phyloP scores from a whole-genome alignment of 1,140 invertebrate species.

The Zaprionus inermis region DNA sequence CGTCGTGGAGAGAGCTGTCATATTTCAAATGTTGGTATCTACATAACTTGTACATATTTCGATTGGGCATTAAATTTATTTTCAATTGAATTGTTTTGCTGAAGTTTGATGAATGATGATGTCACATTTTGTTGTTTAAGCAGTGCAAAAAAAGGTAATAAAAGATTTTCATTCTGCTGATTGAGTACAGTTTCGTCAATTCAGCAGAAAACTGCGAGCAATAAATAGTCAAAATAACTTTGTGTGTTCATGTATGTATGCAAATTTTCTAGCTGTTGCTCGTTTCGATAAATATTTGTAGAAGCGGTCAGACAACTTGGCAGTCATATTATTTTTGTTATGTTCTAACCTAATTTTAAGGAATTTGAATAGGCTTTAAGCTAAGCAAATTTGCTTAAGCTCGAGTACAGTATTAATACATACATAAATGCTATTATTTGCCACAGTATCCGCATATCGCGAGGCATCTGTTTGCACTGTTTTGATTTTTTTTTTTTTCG shows the following conservation, averaged over 20 bases:
- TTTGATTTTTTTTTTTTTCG: background rate
- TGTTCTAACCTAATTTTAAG: background rate
- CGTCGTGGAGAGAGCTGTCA: background rate
- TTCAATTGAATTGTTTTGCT: conserved; percentile 3
- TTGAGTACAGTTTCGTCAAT: background rate
- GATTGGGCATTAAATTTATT: background rate
- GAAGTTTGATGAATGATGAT: background rate
- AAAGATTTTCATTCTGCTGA: no score
- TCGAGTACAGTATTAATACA: background rate
- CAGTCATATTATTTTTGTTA: background rate
- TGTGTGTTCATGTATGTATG: background rate
- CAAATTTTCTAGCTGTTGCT: background rate
- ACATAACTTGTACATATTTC: background rate
- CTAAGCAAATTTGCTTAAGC: background rate
- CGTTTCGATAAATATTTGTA: background rate
- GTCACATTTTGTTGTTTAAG: background rate
- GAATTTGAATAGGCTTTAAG: background rate
- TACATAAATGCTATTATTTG: background rate
- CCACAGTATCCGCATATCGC: background rate
- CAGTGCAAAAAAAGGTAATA: background rate
- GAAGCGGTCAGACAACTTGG: background rate
- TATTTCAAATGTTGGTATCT: background rate
- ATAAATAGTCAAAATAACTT: background rate
- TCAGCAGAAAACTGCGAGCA: background rate
- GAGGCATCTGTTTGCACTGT: background rate